Base-by-base conservation (phyloP, 2,888 invertebrate genomes). In the Drosophila maculinotata region DNA sequence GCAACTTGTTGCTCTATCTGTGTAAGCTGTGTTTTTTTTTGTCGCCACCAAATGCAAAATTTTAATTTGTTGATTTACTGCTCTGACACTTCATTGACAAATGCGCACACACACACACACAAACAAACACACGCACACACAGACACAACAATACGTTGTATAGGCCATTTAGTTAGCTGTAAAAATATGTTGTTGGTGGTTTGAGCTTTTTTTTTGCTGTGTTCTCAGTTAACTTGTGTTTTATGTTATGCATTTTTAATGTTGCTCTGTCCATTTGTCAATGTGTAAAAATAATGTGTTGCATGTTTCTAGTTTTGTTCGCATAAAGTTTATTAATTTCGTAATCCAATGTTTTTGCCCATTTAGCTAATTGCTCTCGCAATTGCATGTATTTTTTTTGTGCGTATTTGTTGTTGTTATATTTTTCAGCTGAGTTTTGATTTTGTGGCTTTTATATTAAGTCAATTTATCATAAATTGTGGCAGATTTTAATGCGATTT, bases 21-120 rank as follows among this genome's bases (percentile, higher is more conserved):
- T 42, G 15, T 45, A 25, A 9, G 30, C 28, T 15, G 14, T 53
- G 60, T 36, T 45, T 53, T 47, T 45, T 36, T 63, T 52, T 28
- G 52, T 26, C 33, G 49, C 39, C 35, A 56, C 33, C 62, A 71
- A 76, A 57, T 79, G 62, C 66, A 57, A 70, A 72, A 76, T 77
- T 76, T 80, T 79, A 76, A 80, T 76, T 80, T 76, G 80, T 76
- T 77, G 76, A 81, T 79, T 84, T 79, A 79, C 79, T 67, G 75
- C 78, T 48, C 69, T 28, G 45, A 54, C 63, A 62, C 64, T 71
- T 56, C 54, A 70, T 69, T 65, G 69, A 74, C 65, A 76, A 64
- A 59, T 23, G 44, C 35, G 28, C 28, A 51, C 45, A 39, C 54
- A 39, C 25, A 33, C 53, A 23, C 31, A 44, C 66, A 52, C 48